Base-by-base conservation (phyloP, 2,797 vertebrate genomes). In the Enteromius mattozi region DNA sequence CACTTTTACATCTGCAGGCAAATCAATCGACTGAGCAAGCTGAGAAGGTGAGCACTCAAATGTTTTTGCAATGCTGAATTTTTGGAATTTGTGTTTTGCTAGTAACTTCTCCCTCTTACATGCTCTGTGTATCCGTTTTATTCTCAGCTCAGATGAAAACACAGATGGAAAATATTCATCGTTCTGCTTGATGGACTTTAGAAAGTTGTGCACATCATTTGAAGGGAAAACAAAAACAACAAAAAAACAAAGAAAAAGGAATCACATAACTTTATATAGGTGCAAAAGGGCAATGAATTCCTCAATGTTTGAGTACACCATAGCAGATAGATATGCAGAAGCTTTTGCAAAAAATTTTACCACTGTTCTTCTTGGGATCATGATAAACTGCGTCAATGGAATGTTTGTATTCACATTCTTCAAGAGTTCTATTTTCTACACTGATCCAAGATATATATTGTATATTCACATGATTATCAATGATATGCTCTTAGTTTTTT, bases 401-500 rank as follows among this genome's bases (percentile, higher is more conserved):
- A 79, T 88, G 30, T 90, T 95, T 83, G 89, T 95, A 24, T 87
- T 90, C 24, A 94, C 90, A 14, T 95, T 94, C 47, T 82, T 89
- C 27, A 91, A 89, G 17, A 88, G 78, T 74, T 19, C 87, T 35
- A 12, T 80, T 42, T 87, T 88, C 79, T 85, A 87, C 24, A 80
- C 40, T 80, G 84, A 94, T 76, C 92, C 94, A 2, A 93, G 94
- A 2, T 96, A 95, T 74, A 93, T 95, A 66, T 90, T 95, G 8
- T 95, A 95, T 37, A 78, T 94, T 40, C 92, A 94, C 85, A 88
- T 95, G 87, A 93, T 95, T 51, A 16, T 94, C 16, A 94, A 93
- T 17, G 93, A 95, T 54, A 93, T 92, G 82, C 91, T 94, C 78
- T 90, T 94, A 85, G 89, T 95, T 40, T 91, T 86, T 2, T 33